These are phyloP conservation scores for Macropus fuliginosus DNA, from an alignment of 2,797 vertebrate genomes.

Conservation along the genomic window DNA sequence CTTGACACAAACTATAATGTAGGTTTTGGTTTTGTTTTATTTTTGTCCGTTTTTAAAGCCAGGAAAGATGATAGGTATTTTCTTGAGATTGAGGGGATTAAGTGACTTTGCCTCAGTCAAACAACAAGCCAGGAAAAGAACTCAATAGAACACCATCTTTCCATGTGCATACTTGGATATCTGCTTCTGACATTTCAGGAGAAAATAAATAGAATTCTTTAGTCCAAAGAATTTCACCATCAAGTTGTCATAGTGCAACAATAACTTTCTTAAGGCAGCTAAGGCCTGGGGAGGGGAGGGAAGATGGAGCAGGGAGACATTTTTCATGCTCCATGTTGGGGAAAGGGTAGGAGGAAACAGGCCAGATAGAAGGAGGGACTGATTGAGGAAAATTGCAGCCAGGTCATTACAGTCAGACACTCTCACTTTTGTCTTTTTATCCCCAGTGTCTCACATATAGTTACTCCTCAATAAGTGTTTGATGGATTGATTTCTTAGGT, in stretches of 20 bases:
- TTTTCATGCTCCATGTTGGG: background rate
- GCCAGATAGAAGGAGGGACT: background rate
- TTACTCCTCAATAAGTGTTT: background rate
- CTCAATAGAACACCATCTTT: background rate
- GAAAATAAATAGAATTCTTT: slow-evolving; percentile 61
- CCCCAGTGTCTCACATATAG: background rate
- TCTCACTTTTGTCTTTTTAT: background rate
- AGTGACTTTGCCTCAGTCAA: rapidly evolving
- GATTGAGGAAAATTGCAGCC: background rate
- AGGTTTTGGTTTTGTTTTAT: rapidly evolving
- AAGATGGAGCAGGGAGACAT: background rate
- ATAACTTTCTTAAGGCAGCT: background rate
- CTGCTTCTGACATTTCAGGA: slow-evolving; percentile 67
- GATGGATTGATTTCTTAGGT: background rate
- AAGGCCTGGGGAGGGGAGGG: background rate
- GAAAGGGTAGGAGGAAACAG: background rate
- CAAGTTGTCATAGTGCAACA: slow-evolving; percentile 51
- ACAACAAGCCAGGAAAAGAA: background rate
- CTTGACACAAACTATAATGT: background rate
- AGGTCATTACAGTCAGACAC: background rate
- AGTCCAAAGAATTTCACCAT: slow-evolving; percentile 42
- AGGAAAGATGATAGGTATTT: background rate
- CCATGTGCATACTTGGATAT: slow-evolving; percentile 26
- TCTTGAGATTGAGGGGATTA: background rate
- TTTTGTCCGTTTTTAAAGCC: background rate